These are phyloP conservation scores for Diglossa cyanea DNA, from an alignment of 2,797 vertebrate genomes.

Conservation along the genomic window DNA sequence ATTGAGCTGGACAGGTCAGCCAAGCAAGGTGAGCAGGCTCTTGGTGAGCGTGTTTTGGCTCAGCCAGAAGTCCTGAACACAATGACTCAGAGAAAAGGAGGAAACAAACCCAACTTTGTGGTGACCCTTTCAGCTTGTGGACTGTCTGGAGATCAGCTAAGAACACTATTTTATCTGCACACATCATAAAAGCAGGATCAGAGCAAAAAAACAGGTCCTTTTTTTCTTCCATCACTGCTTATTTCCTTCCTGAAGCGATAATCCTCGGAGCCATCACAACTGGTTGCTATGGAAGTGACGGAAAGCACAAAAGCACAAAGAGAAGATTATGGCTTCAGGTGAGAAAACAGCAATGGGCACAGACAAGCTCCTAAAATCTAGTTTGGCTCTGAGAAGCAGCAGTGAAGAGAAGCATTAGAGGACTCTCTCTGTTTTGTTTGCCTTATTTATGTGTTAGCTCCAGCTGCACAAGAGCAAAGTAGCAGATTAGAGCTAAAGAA, in stretches of 20 bases:
- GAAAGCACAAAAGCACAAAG: constrained; percentile 47
- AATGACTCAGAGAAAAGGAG: constrained; percentile 1
- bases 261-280: constrained; percentile 27
- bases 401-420: not conserved
- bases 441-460: not conserved
- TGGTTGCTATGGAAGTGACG: constrained; percentile 58
- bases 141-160: not conserved
- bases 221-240: not conserved
- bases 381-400: not conserved
- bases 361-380: not conserved
- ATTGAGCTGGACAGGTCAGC: not conserved
- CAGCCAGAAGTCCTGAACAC: not conserved
- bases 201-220: not conserved
- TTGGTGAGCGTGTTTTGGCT: not conserved
- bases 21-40: constrained; percentile 37
- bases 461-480: not conserved
- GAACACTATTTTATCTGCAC: not conserved
- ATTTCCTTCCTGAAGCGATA: constrained; percentile 38
- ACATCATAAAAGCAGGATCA: not conserved
- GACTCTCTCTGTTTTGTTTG: not conserved
- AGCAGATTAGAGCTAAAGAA: not conserved
- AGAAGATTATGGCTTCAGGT: constrained; percentile 58
- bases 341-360: not conserved
- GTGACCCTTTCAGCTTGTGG: not conserved
- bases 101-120: constrained; percentile 5